Conservation (phyloP, 1,140 invertebrate genomes). For the Stenopsyche tienmushanensis region DNA sequence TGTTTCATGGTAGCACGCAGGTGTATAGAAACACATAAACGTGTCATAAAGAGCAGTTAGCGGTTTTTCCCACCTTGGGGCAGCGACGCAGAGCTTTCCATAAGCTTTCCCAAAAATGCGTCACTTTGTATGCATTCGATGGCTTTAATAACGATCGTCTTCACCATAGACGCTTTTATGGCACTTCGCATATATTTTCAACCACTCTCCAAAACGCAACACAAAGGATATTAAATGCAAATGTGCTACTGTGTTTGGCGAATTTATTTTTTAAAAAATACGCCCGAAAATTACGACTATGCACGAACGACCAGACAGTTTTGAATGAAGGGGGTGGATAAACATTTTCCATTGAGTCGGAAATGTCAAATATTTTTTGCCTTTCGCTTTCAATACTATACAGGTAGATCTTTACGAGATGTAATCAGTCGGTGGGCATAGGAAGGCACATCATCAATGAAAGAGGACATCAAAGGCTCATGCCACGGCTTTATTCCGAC, state of each 20-base stretch:
- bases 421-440: conserved; percentile 5
- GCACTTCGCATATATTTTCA: neutral
- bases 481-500: too few species aligned
- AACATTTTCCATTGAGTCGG: neutral
- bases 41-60: conserved; percentile 38
- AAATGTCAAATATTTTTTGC: conserved; percentile 6
- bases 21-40: conserved; percentile 37
- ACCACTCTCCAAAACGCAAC: too few species aligned
- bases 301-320: too few species aligned
- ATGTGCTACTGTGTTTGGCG: too few species aligned
- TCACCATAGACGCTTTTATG: conserved; percentile 15
- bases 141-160: conserved; percentile 40
- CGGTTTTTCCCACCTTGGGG: conserved; percentile 13
- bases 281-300: too few species aligned
- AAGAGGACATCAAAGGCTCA: conserved; percentile 16
- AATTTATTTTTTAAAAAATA: too few species aligned
- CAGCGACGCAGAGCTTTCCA: conserved; percentile 1
- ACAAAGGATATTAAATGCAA: too few species aligned
- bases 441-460: conserved; percentile 5
- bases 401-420: neutral
- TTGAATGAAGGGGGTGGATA: too few species aligned
- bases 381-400: neutral
- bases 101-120: conserved; percentile 31
- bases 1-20: conserved; percentile 18
- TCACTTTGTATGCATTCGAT: conserved; percentile 41